Base-by-base conservation (phyloP, 2,888 invertebrate genomes). In the Amiota communis region DNA sequence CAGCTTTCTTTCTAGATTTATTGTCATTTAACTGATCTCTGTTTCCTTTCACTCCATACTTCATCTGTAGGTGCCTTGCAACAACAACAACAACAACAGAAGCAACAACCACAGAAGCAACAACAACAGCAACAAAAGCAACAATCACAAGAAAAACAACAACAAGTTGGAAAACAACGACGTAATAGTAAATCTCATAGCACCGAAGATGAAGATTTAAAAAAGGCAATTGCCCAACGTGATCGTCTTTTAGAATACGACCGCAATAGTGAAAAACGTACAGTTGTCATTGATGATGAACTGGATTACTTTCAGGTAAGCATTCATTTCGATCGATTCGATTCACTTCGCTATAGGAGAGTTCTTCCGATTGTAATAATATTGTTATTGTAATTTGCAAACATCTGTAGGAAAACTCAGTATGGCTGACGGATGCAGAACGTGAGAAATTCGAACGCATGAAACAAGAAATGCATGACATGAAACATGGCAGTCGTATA, bases 201-300 rank as follows among this genome's bases (percentile, higher is more conserved):
- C 36, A 15, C 1, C 8, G 46, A 47, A 2, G 48, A 65, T 74
- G 92, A 93, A 20, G 95, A 96, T 0, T 81, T 96, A 8, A 92
- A 94, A 74, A 92, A 93, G 53, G 97, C 97, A 0, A 78, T 96
- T 12, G 92, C 93, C 73, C 95, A 95, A 74, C 92, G 97, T 78
- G 94, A 98, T 87, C 93, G 92, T 71, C 91, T 98, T 70, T 89
- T 98, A 71, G 95, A 97, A 84, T 97, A 93, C 89, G 97, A 98
- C 87, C 92, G 93, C 72, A 94, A 94, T 68, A 94, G 95, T 94
- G 88, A 88, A 73, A 87, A 87, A 71, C 84, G 89, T n/a, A 90
- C 90, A 0, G 88, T 87, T 1, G 89, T 89, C 51, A 89, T 90
- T 74, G 98, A 99, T 88, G 98, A 98, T 87, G 97, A 98, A 88